phyloP scores from a whole-genome alignment of 2,888 invertebrate species.

The Timandra comae region DNA sequence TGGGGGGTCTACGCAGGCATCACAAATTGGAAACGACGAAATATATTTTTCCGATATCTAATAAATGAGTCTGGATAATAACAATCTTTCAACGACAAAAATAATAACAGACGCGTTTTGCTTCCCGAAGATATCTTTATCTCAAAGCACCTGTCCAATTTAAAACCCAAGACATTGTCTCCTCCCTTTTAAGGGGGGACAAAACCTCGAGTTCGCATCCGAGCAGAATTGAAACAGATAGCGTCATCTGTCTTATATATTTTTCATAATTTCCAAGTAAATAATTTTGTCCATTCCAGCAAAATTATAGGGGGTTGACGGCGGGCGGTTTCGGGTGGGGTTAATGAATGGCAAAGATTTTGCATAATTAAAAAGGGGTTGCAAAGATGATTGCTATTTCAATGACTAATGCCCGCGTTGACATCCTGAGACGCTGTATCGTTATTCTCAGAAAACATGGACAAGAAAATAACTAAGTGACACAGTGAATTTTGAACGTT shows the following conservation, averaged over 20 bases:
- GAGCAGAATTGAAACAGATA: constrained; percentile 52
- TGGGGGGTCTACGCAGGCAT: too few relatives aligned
- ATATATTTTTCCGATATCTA: constrained; percentile 1
- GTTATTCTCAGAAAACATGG: not conserved
- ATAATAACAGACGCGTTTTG: constrained; percentile 13
- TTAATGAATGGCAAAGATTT: constrained; percentile 66
- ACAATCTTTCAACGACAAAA: constrained; percentile 13
- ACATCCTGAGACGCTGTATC: constrained; percentile 14
- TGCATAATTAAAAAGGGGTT: constrained; percentile 72
- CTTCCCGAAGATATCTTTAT: constrained; percentile 16
- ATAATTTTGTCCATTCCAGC: constrained; percentile 53
- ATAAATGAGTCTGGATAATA: not conserved
- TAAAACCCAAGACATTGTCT: constrained; percentile 25
- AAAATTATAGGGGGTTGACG: constrained; percentile 29
- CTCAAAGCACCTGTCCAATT: constrained; percentile 31
- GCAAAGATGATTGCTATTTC: constrained; percentile 62
- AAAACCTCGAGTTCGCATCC: constrained; percentile 29
- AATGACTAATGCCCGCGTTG: constrained; percentile 55
- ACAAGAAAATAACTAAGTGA: not conserved
- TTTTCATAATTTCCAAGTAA: constrained; percentile 62
- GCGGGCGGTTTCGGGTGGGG: constrained; percentile 18
- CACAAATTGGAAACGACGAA: not conserved
- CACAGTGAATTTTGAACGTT: not conserved
- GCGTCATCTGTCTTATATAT: constrained; percentile 53
- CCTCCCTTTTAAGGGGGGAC: constrained; percentile 12